Evolutionary conservation across 2,888 invertebrate genomes (phyloP), one percentile per base, ranked within the genome.

Genomic region (Lutraria lutraria): DNA sequence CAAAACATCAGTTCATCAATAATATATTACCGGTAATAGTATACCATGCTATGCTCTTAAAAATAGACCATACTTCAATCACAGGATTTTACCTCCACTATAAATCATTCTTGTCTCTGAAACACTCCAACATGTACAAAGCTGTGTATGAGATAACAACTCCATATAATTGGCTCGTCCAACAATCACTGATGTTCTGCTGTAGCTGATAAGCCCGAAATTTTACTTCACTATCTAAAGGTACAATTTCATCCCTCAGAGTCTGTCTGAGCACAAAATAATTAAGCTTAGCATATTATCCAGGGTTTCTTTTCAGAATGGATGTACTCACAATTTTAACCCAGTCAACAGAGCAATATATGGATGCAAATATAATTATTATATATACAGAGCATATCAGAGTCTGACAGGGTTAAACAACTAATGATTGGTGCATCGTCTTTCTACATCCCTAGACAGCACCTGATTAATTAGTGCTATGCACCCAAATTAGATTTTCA

Each of bases 81-180:
- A 43, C 43, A 43, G 8, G 43, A 43, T 76, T 76, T 76, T 76
- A 76, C 76, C 76, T 76, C 31, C 16, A 31, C 72, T 15, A 8
- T 29, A 25, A 76, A 31, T 31, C 76, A 76, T 16, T 29, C 31
- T 10, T 72, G 72, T 31, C 13, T 19, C 12, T 19, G 76, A 31
- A 43, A 34, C 31, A 76, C 31, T 76, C 76, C 34, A 34, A 25
- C 76, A 76, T 34, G 76, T 34, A 76, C 16, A 76, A 31, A 76
- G 16, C 72, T 72, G 31, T 76, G 29, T 34, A 31, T 76, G 34
- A 25, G 76, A 76, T 76, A 76, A 76, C 34, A 34, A 6, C 31
- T 76, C 76, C 76, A 19, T 76, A 76, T 76, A 76, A 76, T 76
- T 76, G 76, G 76, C 29, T 76, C 76, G 6, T 34, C 72, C 76